Conservation (phyloP, 2,888 invertebrate species). For the Troilus luridus region DNA sequence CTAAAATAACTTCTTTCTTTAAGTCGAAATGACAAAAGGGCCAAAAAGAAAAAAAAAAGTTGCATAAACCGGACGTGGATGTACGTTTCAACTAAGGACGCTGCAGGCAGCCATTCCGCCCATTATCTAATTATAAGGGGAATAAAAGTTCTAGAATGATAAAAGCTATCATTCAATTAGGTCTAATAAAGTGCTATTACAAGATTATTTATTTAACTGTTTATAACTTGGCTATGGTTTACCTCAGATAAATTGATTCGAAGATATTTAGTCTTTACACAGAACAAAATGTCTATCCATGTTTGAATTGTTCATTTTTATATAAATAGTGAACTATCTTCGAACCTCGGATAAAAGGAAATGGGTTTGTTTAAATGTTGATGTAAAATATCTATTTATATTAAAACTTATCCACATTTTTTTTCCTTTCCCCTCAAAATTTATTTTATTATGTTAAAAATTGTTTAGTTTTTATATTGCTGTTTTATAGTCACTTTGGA, state of each 20-base stretch:
- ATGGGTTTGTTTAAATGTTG: too few relatives aligned
- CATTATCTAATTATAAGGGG: conserved; percentile 27
- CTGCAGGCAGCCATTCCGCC: neutral
- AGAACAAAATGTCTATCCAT: neutral
- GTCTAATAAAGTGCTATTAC: neutral
- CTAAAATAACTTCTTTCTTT: neutral
- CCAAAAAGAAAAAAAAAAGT: neutral
- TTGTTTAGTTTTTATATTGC: too few relatives aligned
- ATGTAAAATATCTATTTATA: too few relatives aligned
- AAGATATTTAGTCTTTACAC: neutral
- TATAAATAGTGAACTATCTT: neutral
- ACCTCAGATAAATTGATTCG: neutral
- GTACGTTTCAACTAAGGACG: neutral
- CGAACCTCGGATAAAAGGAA: too few relatives aligned
- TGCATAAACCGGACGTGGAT: conserved; percentile 1
- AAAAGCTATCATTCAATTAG: conserved; percentile 37
- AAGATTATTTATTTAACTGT: neutral
- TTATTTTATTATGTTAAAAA: too few relatives aligned
- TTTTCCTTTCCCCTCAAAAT: too few relatives aligned
- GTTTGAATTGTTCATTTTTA: neutral
- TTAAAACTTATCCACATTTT: too few relatives aligned
- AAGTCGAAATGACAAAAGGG: neutral
- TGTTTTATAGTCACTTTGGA: too few relatives aligned
- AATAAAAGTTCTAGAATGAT: neutral
- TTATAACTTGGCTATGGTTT: neutral